Percentiles rank a stretch among this genome's conserved stretches.
Conservation (phyloP, 2,113 vertebrate genomes). For the Calyptomena viridis region DNA sequence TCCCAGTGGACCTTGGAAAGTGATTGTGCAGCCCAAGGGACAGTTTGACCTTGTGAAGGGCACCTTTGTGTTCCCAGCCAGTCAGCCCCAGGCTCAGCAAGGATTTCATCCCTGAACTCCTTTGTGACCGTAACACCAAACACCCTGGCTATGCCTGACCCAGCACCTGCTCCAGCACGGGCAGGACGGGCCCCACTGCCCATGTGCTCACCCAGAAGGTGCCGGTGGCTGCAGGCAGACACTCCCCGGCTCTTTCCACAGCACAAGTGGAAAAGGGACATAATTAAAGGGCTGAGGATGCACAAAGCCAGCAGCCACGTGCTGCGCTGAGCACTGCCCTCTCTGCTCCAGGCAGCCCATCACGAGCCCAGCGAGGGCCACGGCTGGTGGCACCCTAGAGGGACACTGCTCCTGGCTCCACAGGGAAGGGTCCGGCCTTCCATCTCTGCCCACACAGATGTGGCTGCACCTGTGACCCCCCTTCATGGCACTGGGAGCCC, state of each 20-base stretch:
- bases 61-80: neutral
- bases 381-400: fast-evolving
- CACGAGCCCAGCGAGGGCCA: neutral
- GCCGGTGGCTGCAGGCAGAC: neutral
- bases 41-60: neutral
- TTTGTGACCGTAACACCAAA: fast-evolving
- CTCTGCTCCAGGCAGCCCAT: neutral
- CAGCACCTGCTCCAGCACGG: neutral
- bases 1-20: neutral
- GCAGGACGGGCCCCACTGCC: neutral
- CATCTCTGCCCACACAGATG: neutral
- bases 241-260: neutral
- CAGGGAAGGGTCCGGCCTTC: neutral
- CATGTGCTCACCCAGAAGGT: neutral
- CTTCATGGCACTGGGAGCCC: neutral
- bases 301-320: conserved; percentile 19
- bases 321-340: neutral
- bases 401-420: fast-evolving
- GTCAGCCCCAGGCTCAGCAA: fast-evolving
- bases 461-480: neutral
- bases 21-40: neutral
- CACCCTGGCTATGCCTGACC: neutral
- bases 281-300: conserved; percentile 54
- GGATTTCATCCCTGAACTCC: neutral
- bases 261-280: neutral